These are phyloP conservation scores for Palythoa grandis DNA, from an alignment of 92 coral and sea anemone species.

Conservation along the genomic window DNA sequence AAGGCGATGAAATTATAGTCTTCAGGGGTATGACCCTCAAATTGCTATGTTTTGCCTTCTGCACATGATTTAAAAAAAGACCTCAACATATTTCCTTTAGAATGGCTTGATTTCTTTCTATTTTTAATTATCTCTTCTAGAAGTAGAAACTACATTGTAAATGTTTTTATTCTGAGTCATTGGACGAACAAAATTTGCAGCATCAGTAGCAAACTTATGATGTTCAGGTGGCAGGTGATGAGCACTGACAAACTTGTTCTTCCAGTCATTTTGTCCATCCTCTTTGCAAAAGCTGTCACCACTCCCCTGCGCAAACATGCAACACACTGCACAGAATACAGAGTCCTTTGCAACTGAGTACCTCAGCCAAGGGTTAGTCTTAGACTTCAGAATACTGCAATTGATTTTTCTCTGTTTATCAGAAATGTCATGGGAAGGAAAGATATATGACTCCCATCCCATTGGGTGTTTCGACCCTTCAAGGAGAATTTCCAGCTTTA, in stretches of 20 bases:
- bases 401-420: conserved; percentile 21
- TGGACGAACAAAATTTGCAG: background rate
- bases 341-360: conserved; percentile 15
- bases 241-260: background rate
- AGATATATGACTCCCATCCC: background rate
- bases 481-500: conserved; percentile 22
- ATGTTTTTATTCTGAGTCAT: background rate
- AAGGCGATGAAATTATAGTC: background rate
- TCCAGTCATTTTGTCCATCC: conserved; percentile 13
- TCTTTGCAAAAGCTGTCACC: conserved; percentile 20
- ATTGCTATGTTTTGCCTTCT: conserved; percentile 4
- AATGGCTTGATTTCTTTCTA: conserved; percentile 6
- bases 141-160: background rate
- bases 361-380: conserved; percentile 24
- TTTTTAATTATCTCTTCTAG: background rate
- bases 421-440: background rate
- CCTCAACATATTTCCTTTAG: background rate
- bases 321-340: background rate
- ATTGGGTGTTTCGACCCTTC: conserved; percentile 30
- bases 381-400: conserved; percentile 22
- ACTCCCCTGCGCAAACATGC: conserved; percentile 10
- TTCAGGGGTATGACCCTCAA: conserved; percentile 7
- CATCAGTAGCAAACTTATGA: too few species aligned
- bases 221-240: background rate
- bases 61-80: background rate